Conservation (phyloP, 2,113 vertebrate species). For the Proterorhinus semilunaris region DNA sequence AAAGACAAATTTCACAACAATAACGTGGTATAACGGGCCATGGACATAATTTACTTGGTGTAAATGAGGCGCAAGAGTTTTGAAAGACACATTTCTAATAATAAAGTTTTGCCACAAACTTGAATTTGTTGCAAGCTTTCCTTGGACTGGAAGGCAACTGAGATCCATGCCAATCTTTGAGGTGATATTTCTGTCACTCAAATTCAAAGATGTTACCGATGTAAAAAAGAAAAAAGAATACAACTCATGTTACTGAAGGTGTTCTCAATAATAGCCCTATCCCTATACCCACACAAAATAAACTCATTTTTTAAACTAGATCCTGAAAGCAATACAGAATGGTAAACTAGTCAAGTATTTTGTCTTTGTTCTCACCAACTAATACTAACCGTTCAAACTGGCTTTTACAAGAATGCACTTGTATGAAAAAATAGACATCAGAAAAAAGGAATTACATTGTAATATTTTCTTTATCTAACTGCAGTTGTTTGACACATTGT, state of each 20-base stretch:
- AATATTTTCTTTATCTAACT: neutral
- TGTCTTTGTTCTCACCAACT: neutral
- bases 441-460: neutral
- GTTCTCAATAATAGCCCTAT: neutral
- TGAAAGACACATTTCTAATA: too few species aligned
- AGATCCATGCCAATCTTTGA: too few species aligned
- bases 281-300: neutral
- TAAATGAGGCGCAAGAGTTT: too few species aligned
- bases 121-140: too few species aligned
- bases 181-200: neutral
- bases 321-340: neutral
- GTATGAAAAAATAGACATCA: neutral
- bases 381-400: neutral
- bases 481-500: neutral
- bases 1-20: too few species aligned
- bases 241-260: neutral
- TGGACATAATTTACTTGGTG: too few species aligned
- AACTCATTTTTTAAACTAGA: neutral
- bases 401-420: neutral
- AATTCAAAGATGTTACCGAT: neutral
- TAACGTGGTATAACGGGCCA: too few species aligned
- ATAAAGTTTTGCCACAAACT: too few species aligned
- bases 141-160: too few species aligned
- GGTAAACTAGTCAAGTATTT: neutral
- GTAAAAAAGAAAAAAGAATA: neutral